phyloP scores from a whole-genome alignment of 1,140 invertebrate genomes.

The Daktulosphaira vitifoliae region DNA sequence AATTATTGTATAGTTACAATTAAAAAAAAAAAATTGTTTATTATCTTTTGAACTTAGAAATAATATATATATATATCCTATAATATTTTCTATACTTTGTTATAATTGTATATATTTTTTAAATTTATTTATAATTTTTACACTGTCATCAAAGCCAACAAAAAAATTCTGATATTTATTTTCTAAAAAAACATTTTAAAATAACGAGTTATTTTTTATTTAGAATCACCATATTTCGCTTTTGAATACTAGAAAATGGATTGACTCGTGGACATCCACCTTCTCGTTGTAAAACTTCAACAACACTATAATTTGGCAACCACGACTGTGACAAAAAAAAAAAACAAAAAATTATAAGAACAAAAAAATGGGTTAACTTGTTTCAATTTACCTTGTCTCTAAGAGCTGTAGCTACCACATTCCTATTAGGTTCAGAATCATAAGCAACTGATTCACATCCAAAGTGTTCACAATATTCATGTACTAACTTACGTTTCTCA shows the following conservation, averaged over 20 bases:
- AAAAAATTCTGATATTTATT: too few species aligned
- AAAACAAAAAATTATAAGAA: conserved; percentile 18
- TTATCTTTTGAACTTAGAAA: too few species aligned
- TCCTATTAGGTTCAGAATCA: conserved; percentile 88
- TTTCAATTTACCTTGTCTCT: conserved; percentile 56
- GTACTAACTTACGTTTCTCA: conserved; percentile 80
- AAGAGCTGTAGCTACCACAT: conserved; percentile 84
- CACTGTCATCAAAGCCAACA: too few species aligned
- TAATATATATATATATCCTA: too few species aligned
- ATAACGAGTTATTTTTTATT: conserved; percentile 6
- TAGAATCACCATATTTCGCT: background rate
- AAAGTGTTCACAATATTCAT: conserved; percentile 90
- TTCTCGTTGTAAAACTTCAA: conserved; percentile 68
- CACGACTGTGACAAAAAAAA: conserved; percentile 62
- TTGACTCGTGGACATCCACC: conserved; percentile 47
- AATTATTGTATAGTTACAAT: too few species aligned
- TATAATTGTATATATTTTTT: too few species aligned
- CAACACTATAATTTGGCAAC: conserved; percentile 72
- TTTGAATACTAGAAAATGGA: conserved; percentile 26
- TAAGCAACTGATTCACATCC: conserved; percentile 87
- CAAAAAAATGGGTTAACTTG: background rate
- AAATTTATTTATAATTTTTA: too few species aligned
- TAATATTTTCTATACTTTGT: too few species aligned
- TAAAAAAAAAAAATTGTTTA: too few species aligned
- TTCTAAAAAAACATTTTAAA: too few species aligned